Percentiles rank a stretch among this genome's conserved stretches.
These are phyloP conservation scores for Nephrocerus scutellatus DNA, from an alignment of 2,888 invertebrate species.

Conservation along the genomic window DNA sequence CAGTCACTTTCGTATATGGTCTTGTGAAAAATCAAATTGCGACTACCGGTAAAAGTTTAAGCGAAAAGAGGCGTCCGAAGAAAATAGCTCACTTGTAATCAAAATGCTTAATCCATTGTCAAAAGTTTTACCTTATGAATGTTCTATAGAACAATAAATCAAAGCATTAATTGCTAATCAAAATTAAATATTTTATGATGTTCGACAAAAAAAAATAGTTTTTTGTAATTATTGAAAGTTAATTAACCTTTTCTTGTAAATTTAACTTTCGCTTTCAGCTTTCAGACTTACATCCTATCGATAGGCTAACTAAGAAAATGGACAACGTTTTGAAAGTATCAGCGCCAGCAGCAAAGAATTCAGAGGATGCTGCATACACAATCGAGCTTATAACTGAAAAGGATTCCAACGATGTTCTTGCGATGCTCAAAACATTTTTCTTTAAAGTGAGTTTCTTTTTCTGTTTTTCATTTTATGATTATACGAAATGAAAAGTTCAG, in stretches of 20 bases:
- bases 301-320: slow-evolving; percentile 44
- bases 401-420: slow-evolving; percentile 52
- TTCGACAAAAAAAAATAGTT: slow-evolving; percentile 4
- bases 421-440: slow-evolving; percentile 55
- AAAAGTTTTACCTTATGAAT: too few species aligned
- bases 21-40: too few species aligned
- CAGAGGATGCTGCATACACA: slow-evolving; percentile 34
- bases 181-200: slow-evolving; percentile 6
- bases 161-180: too few species aligned
- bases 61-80: too few species aligned
- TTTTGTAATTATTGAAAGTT: slow-evolving; percentile 1
- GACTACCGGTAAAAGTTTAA: too few species aligned
- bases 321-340: slow-evolving; percentile 39
- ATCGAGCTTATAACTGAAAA: slow-evolving; percentile 47
- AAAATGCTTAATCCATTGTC: too few species aligned
- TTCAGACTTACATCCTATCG: slow-evolving; percentile 44
- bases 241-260: slow-evolving; percentile 16
- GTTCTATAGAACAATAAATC: too few species aligned
- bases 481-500: too few species aligned
- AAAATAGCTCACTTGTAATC: too few species aligned
- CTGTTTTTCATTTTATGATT: too few species aligned
- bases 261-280: slow-evolving; percentile 31
- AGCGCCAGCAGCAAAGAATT: slow-evolving; percentile 6
- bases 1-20: too few species aligned
- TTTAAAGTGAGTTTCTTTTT: slow-evolving; percentile 48